phyloP scores from a whole-genome alignment of 2,888 invertebrate species.

The Tachina lurida region DNA sequence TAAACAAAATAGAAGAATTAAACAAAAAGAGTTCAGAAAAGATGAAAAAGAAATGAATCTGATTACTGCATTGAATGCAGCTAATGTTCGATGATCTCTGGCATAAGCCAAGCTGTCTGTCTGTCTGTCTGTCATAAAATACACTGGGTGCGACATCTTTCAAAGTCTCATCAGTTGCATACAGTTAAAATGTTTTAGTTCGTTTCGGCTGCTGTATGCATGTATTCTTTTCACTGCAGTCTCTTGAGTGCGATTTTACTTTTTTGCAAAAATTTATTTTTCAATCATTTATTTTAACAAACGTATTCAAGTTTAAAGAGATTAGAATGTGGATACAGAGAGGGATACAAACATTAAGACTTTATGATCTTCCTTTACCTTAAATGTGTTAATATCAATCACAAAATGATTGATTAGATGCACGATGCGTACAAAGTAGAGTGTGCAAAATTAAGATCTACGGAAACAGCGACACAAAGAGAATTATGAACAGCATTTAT shows the following conservation, averaged over 20 bases:
- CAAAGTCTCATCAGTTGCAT: conserved; percentile 56
- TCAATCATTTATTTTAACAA: conserved; percentile 65
- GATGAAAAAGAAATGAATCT: conserved; percentile 48
- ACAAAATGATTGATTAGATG: conserved; percentile 69
- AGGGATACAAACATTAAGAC: conserved; percentile 3
- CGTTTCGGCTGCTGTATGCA: not conserved
- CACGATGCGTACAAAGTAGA: conserved; percentile 39
- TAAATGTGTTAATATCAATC: conserved; percentile 72
- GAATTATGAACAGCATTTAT: conserved; percentile 36
- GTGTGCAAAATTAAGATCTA: conserved; percentile 57
- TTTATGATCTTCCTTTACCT: conserved; percentile 26
- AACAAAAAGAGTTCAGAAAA: conserved; percentile 28
- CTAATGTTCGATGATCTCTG: conserved; percentile 72
- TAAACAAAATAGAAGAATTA: conserved; percentile 31
- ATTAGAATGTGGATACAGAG: conserved; percentile 50
- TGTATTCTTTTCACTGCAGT: not conserved
- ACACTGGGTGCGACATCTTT: conserved; percentile 68
- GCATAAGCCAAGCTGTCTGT: conserved; percentile 63
- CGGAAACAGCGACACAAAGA: not conserved
- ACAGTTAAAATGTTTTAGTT: not conserved
- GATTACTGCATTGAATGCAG: conserved; percentile 66
- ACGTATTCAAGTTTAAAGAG: conserved; percentile 33
- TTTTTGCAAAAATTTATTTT: conserved; percentile 51
- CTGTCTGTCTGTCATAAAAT: conserved; percentile 57
- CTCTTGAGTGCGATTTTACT: conserved; percentile 13